Conservation (phyloP, 2,797 vertebrate species). For the Phataginus tricuspis region DNA sequence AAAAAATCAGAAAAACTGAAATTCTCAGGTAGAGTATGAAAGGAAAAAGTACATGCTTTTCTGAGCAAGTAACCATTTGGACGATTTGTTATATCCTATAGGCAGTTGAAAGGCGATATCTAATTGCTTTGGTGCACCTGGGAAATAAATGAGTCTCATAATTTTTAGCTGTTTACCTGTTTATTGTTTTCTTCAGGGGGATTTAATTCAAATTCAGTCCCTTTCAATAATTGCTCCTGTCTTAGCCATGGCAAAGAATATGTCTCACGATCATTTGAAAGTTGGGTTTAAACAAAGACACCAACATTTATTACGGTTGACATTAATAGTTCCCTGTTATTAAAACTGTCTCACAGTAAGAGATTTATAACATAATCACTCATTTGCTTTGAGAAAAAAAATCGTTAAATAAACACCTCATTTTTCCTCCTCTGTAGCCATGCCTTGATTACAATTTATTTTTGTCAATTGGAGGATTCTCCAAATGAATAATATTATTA, state of each 20-base stretch:
- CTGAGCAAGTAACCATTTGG: neutral
- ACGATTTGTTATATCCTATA: conserved; percentile 3
- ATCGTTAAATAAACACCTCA: neutral
- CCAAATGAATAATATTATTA: neutral
- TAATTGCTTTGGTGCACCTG: conserved; percentile 65
- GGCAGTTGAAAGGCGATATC: neutral
- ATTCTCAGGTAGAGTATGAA: neutral
- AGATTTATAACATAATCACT: neutral
- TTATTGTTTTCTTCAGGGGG: conserved; percentile 56
- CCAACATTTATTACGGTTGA: neutral
- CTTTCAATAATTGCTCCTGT: conserved; percentile 30
- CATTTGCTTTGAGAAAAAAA: conserved; percentile 16
- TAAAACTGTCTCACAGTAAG: neutral
- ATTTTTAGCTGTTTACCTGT: conserved; percentile 62
- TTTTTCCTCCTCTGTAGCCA: neutral
- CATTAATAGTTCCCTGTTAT: conserved; percentile 19
- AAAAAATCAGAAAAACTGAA: neutral
- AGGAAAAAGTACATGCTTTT: neutral
- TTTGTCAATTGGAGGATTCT: neutral
- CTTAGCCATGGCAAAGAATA: neutral
- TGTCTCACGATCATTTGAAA: conserved; percentile 13
- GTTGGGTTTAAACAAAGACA: neutral
- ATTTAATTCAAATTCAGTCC: conserved; percentile 45
- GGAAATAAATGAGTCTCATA: conserved; percentile 72
- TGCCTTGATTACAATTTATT: neutral